Conservation (phyloP, 2,113 vertebrate species). For the Onychostoma macrolepis region DNA sequence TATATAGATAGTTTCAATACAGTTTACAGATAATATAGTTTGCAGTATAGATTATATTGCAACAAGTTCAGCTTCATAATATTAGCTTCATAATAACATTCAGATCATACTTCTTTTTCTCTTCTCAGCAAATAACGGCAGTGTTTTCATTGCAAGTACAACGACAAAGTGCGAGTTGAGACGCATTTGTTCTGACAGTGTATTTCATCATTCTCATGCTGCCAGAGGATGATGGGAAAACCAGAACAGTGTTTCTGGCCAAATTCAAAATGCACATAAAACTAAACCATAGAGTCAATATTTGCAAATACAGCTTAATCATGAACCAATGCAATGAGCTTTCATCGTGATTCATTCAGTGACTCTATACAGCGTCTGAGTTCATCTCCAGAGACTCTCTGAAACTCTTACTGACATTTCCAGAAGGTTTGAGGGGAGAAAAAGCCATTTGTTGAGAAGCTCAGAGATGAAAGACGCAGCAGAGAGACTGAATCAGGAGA, state of each 20-base stretch:
- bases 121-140: not conserved
- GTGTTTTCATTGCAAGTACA: not conserved
- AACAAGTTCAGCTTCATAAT: too few relatives aligned
- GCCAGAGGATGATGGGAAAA: not conserved
- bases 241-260: not conserved
- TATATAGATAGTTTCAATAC: too few relatives aligned
- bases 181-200: not conserved
- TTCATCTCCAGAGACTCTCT: not conserved
- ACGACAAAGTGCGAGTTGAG: not conserved
- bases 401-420: not conserved
- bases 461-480: not conserved
- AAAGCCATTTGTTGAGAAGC: conserved; percentile 9
- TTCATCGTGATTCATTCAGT: not conserved
- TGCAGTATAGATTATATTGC: too few relatives aligned
- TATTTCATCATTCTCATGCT: not conserved
- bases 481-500: not conserved
- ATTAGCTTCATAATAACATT: too few relatives aligned
- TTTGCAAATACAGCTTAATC: not conserved
- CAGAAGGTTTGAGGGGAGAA: conserved; percentile 40
- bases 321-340: not conserved
- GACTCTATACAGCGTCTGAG: not conserved
- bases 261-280: not conserved
- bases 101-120: not conserved
- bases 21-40: too few relatives aligned
- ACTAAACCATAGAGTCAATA: not conserved